Percentiles rank a stretch among this genome's conserved stretches.
These are phyloP conservation scores for Mesocricetus auratus DNA, from an alignment of 2,113 vertebrate genomes.

Conservation along the genomic window DNA sequence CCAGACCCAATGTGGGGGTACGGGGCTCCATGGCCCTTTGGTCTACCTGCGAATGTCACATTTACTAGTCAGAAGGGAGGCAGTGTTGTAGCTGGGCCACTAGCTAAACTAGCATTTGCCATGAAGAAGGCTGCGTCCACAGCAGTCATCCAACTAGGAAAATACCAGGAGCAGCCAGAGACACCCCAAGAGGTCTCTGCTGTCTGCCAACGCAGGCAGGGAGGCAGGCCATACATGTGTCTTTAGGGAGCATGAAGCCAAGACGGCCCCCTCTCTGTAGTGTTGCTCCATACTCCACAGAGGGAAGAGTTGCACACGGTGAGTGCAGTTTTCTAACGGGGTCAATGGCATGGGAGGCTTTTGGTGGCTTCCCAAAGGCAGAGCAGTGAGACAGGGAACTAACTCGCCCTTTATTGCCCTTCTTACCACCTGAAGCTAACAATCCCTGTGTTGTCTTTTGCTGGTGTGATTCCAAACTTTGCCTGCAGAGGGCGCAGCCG, in stretches of 20 bases:
- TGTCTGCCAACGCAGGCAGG: not conserved
- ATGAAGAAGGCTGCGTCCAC: not conserved
- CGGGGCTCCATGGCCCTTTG: not conserved
- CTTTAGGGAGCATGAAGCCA: not conserved
- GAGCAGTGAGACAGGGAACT: not conserved
- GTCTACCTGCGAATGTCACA: not conserved
- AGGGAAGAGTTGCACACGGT: not conserved
- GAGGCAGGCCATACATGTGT: not conserved
- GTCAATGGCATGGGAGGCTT: not conserved
- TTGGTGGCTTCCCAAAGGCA: not conserved
- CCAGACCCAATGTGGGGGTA: not conserved
- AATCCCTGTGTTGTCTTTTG: not conserved
- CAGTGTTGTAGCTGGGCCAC: not conserved
- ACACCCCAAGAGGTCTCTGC: not conserved
- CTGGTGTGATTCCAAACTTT: not conserved
- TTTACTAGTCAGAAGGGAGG: not conserved
- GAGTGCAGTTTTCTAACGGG: not conserved
- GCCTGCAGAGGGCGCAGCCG: not conserved
- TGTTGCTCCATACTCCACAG: too few relatives aligned
- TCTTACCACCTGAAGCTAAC: not conserved
- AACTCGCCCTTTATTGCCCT: not conserved
- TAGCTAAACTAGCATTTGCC: not conserved
- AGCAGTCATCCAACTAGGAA: too few relatives aligned
- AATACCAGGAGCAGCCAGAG: not conserved
- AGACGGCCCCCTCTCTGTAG: not conserved